Evolutionary conservation across 2,797 vertebrate genomes (phyloP).

Genomic region (Mus caroli): DNA sequence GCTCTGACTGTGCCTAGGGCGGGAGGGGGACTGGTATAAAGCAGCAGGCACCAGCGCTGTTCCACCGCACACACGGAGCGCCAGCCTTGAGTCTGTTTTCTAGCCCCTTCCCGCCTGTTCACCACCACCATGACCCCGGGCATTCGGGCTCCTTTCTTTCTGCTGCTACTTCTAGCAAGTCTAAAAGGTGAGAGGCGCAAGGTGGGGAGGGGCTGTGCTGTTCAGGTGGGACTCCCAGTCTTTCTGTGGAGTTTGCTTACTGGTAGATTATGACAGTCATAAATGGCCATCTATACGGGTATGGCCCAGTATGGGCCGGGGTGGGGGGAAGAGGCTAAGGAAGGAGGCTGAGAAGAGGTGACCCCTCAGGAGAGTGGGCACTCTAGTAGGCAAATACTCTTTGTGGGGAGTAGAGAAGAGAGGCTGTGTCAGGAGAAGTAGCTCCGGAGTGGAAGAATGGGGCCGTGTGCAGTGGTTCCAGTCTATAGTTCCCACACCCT

Average conservation of each 20-base stretch:
- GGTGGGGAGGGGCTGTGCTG: not conserved
- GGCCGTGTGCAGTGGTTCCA: not conserved
- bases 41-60: constrained; percentile 69
- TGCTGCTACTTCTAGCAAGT: not conserved
- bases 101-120: constrained; percentile 23
- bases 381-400: not conserved
- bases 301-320: not conserved
- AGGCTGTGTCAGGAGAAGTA: not conserved
- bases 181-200: constrained; percentile 76
- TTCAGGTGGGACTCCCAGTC: not conserved
- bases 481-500: not conserved
- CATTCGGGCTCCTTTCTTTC: constrained; percentile 34
- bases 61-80: constrained; percentile 3
- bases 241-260: constrained; percentile 26
- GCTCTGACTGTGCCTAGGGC: constrained; percentile 72
- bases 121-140: constrained; percentile 67
- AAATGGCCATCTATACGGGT: not conserved
- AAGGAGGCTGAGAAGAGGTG: not conserved
- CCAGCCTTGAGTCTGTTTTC: not conserved
- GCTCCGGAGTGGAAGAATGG: not conserved
- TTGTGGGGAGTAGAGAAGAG: not conserved
- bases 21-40: constrained; percentile 79
- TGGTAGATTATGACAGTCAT: not conserved
- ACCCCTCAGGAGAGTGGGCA: not conserved
- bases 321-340: not conserved